Evolutionary conservation across 2,113 vertebrate species (phyloP).

Genomic region (Scartelaos histophorus): DNA sequence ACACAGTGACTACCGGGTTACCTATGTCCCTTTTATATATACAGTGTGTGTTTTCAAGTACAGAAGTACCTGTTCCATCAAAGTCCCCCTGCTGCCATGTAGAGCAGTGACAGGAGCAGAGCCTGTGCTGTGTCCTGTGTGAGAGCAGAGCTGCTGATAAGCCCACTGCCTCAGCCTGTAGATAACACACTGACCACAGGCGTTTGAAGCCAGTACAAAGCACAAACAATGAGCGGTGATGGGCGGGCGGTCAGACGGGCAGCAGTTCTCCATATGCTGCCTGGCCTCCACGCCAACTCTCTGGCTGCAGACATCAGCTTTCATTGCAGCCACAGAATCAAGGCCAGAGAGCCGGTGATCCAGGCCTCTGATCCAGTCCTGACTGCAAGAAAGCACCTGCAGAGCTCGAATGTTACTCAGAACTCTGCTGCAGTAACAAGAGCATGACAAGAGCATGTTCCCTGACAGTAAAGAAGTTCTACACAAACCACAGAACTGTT

Average conservation of each 20-base stretch:
- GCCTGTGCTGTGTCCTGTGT: conserved; percentile 43
- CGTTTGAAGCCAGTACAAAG: conserved; percentile 76
- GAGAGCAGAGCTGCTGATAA: conserved; percentile 50
- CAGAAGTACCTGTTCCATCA: no score
- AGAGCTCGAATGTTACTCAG: conserved; percentile 21
- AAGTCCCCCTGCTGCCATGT: no score
- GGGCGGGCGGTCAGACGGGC: conserved; percentile 43
- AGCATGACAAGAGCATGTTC: neutral
- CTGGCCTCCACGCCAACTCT: conserved; percentile 50
- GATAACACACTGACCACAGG: conserved; percentile 51
- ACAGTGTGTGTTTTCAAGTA: no score
- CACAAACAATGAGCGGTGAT: conserved; percentile 71
- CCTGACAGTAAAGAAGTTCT: no score
- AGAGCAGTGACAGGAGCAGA: no score
- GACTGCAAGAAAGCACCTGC: conserved; percentile 45
- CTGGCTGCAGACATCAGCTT: conserved; percentile 39
- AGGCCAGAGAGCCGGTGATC: conserved; percentile 24
- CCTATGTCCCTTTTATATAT: no score
- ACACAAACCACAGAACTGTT: no score
- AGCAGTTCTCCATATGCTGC: conserved; percentile 68
- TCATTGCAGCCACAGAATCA: conserved; percentile 44
- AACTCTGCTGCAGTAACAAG: conserved; percentile 1
- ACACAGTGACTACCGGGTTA: no score
- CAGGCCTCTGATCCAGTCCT: conserved; percentile 43
- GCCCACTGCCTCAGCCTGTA: conserved; percentile 46